Evolutionary conservation across 2,888 invertebrate genomes (phyloP).

Genomic region (Chrysolina oricalcia): DNA sequence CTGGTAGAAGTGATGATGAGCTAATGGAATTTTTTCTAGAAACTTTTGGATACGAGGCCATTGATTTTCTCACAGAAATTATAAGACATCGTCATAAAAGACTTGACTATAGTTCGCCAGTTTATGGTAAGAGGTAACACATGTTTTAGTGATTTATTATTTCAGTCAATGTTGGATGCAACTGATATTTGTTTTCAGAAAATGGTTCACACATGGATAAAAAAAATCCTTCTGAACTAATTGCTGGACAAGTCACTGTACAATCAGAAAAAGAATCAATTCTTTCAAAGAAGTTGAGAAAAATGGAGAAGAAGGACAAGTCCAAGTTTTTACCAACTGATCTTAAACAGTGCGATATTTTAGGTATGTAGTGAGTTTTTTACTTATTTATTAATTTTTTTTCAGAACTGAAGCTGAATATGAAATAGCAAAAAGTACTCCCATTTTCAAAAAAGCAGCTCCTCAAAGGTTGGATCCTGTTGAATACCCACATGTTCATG

Average conservation of each 20-base stretch:
- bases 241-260: conserved; percentile 87
- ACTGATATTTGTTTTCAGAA: conserved; percentile 37
- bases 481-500: conserved; percentile 91
- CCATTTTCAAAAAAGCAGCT: conserved; percentile 66
- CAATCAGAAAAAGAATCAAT: conserved; percentile 89
- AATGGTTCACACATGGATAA: conserved; percentile 37
- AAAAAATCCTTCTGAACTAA: conserved; percentile 66
- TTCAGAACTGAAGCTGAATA: conserved; percentile 62
- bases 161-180: background rate
- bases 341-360: conserved; percentile 54
- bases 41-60: conserved; percentile 86
- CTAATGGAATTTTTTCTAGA: conserved; percentile 91
- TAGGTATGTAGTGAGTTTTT: background rate
- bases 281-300: conserved; percentile 83
- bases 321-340: conserved; percentile 53
- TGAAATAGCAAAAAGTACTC: conserved; percentile 58
- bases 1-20: conserved; percentile 71
- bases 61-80: conserved; percentile 67
- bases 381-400: conserved; percentile 25
- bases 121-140: conserved; percentile 44
- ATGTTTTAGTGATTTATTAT: conserved; percentile 19
- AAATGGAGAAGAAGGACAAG: conserved; percentile 86
- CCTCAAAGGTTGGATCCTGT: conserved; percentile 70
- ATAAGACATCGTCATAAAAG: conserved; percentile 63
- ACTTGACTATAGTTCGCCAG: conserved; percentile 57